A percentile compares a stretch with the other conserved stretches of the same genome.
These are phyloP conservation scores for Aquatica leii DNA, from an alignment of 2,888 invertebrate genomes.

Conservation along the genomic window DNA sequence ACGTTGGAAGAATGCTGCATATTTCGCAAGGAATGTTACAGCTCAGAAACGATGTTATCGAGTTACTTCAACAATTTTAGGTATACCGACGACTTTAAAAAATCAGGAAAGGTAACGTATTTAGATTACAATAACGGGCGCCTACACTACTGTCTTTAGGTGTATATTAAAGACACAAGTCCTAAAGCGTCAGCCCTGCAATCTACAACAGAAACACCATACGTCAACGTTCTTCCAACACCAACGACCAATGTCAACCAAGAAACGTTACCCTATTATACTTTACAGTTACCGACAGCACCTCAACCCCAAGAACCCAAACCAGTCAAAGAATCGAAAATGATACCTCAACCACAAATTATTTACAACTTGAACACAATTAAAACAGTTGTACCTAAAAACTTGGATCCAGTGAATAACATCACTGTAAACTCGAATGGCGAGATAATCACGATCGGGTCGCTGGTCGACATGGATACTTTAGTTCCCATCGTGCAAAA, in stretches of 20 bases:
- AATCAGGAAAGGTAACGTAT: slow-evolving; percentile 65
- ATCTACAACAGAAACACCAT: too few species aligned
- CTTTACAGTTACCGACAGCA: slow-evolving; percentile 46
- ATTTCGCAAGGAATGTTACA: slow-evolving; percentile 70
- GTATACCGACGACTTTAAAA: slow-evolving; percentile 69
- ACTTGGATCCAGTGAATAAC: slow-evolving; percentile 47
- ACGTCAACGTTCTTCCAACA: too few species aligned
- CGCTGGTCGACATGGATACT: slow-evolving; percentile 52
- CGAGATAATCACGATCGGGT: slow-evolving; percentile 55
- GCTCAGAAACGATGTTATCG: slow-evolving; percentile 72
- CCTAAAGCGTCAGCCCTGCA: slow-evolving; percentile 40
- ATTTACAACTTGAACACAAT: slow-evolving; percentile 52
- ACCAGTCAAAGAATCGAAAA: slow-evolving; percentile 26
- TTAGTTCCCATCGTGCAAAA: slow-evolving; percentile 44
- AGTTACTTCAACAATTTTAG: slow-evolving; percentile 70
- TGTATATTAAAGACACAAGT: slow-evolving; percentile 67
- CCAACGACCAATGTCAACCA: slow-evolving; percentile 13
- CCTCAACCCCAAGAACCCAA: slow-evolving; percentile 29
- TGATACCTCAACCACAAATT: slow-evolving; percentile 41
- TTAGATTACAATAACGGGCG: too few species aligned
- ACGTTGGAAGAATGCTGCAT: slow-evolving; percentile 69
- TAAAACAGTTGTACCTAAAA: slow-evolving; percentile 45
- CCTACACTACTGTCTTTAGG: too few species aligned
- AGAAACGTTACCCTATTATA: slow-evolving; percentile 48
- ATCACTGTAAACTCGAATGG: slow-evolving; percentile 56